phyloP scores from a whole-genome alignment of 2,797 vertebrate species.

The Malurus leucopterus region DNA sequence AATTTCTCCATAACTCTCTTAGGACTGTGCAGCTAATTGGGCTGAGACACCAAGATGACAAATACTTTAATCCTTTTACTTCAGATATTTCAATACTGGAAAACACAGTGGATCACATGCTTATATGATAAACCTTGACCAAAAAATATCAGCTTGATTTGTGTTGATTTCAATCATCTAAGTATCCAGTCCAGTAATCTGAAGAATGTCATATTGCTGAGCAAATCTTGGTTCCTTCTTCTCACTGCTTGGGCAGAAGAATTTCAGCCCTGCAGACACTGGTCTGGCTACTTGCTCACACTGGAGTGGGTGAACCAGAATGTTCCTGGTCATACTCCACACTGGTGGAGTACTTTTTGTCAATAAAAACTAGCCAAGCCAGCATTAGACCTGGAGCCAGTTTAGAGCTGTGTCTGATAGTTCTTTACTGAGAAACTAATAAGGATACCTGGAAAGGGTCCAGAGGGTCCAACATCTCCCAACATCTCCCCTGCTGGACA shows the following conservation, averaged over 20 bases:
- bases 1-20: background rate
- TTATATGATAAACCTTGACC: background rate
- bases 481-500: background rate
- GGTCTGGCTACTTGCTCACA: background rate
- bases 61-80: background rate
- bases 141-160: background rate
- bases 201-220: background rate
- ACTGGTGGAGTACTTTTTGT: too few species aligned
- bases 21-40: background rate
- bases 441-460: background rate
- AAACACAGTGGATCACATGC: background rate
- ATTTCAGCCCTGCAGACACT: background rate
- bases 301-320: background rate
- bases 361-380: accelerated
- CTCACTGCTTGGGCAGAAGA: background rate
- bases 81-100: background rate
- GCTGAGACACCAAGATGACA: background rate
- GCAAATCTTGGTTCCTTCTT: background rate
- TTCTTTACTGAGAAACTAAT: background rate
- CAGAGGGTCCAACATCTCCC: background rate
- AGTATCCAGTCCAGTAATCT: background rate
- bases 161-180: background rate
- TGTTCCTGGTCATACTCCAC: background rate
- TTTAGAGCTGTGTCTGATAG: background rate
- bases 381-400: background rate